These are phyloP conservation scores for Drosophila kurseongensis DNA, from an alignment of 1,140 invertebrate genomes.

Conservation along the genomic window DNA sequence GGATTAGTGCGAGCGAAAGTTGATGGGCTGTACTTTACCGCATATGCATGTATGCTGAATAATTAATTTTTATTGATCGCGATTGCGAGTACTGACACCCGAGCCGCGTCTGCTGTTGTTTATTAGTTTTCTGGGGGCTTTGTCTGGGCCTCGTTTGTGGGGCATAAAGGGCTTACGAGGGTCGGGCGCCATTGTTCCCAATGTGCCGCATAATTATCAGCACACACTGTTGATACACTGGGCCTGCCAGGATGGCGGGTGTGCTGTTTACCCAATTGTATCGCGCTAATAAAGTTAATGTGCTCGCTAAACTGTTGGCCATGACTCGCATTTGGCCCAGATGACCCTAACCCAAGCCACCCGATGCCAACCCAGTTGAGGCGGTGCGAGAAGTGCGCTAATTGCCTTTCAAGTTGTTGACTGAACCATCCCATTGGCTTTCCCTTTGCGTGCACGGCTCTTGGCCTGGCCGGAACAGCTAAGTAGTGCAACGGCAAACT, in stretches of 20 bases:
- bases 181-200: constrained; percentile 58
- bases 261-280: constrained; percentile 57
- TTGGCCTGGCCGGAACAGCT: constrained; percentile 14
- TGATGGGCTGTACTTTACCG: constrained; percentile 53
- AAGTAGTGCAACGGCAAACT: constrained; percentile 33
- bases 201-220: constrained; percentile 61
- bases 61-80: constrained; percentile 83
- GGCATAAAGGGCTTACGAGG: constrained; percentile 56
- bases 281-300: constrained; percentile 77
- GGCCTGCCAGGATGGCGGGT: background rate
- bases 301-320: constrained; percentile 71
- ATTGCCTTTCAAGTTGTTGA: constrained; percentile 79
- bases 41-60: constrained; percentile 64
- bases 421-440: constrained; percentile 53
- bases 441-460: constrained; percentile 16
- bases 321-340: constrained; percentile 57
- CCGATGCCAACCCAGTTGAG: constrained; percentile 3
- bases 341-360: constrained; percentile 43
- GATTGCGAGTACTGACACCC: constrained; percentile 27
- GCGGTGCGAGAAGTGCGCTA: constrained; percentile 59
- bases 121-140: constrained; percentile 70
- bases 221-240: constrained; percentile 25
- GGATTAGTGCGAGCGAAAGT: constrained; percentile 65
- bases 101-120: constrained; percentile 48
- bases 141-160: constrained; percentile 49